Evolutionary conservation across 2,113 vertebrate species (phyloP).

Genomic region (Cromileptes altivelis): DNA sequence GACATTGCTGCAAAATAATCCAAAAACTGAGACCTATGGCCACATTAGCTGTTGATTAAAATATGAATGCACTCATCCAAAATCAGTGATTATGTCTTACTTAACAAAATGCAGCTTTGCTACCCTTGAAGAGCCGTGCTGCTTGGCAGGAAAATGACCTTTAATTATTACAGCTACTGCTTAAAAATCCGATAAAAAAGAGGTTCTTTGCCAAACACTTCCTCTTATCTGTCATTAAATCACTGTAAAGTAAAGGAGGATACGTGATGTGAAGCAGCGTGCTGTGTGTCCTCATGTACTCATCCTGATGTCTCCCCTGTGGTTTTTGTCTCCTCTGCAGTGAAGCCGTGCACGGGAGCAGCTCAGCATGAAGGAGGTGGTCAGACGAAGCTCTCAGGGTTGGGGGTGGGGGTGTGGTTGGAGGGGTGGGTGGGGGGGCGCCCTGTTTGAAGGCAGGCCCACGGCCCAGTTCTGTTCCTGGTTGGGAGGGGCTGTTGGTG

Average conservation of each 20-base stretch:
- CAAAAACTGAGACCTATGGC: background rate
- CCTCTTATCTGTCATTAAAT: constrained; percentile 17
- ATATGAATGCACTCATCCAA: constrained; percentile 28
- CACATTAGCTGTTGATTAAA: constrained; percentile 52
- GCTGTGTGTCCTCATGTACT: constrained; percentile 18
- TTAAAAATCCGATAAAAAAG: constrained; percentile 23
- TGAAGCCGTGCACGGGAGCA: constrained; percentile 57
- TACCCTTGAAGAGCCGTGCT: constrained; percentile 29
- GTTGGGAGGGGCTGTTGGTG: background rate
- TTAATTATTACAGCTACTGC: constrained; percentile 49
- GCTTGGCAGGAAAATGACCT: constrained; percentile 60
- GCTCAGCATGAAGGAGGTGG: constrained; percentile 54
- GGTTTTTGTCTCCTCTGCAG: constrained; percentile 53
- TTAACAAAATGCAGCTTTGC: constrained; percentile 54
- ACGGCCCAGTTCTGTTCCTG: constrained; percentile 41
- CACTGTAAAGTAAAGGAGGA: too few species aligned
- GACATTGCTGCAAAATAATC: constrained; percentile 11
- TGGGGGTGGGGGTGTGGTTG: background rate
- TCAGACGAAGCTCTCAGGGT: constrained; percentile 37
- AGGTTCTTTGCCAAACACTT: background rate
- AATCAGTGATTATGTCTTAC: constrained; percentile 45
- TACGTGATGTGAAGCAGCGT: too few species aligned
- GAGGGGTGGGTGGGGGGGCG: background rate
- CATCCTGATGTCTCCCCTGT: constrained; percentile 1
- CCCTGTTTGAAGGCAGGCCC: constrained; percentile 32